A percentile compares a stretch with the other conserved stretches of the same genome.
Conservation (phyloP, 2,888 invertebrate genomes). For the Cybosia mesomella region DNA sequence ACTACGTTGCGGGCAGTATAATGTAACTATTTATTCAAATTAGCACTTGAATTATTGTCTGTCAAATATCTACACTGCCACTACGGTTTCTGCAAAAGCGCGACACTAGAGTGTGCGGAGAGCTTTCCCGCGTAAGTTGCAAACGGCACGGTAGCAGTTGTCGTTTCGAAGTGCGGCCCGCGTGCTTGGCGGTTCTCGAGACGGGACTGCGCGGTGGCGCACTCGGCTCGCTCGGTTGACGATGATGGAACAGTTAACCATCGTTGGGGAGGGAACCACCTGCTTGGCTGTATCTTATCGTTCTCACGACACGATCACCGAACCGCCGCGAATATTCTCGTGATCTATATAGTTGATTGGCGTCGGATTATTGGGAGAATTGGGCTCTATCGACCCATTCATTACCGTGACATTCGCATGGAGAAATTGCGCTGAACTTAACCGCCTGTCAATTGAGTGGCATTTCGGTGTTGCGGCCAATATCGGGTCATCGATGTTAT, state of each 20-base stretch:
- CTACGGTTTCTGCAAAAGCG: conserved; percentile 35
- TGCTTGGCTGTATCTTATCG: conserved; percentile 76
- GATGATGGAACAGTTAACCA: conserved; percentile 82
- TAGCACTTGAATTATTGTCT: conserved; percentile 46
- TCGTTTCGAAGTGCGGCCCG: conserved; percentile 52
- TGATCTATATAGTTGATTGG: conserved; percentile 85
- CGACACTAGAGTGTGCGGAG: conserved; percentile 42
- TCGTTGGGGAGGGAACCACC: conserved; percentile 82
- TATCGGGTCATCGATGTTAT: conserved; percentile 75
- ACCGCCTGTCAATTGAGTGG: conserved; percentile 72
- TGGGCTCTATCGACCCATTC: conserved; percentile 71
- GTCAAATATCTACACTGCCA: conserved; percentile 54
- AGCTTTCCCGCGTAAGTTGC: conserved; percentile 54
- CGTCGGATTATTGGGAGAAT: conserved; percentile 79
- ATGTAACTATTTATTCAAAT: conserved; percentile 42
- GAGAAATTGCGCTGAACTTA: conserved; percentile 68
- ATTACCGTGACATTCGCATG: conserved; percentile 79
- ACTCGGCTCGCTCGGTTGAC: conserved; percentile 69
- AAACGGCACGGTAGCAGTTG: conserved; percentile 48
- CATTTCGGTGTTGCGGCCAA: conserved; percentile 61
- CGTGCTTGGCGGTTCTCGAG: conserved; percentile 75
- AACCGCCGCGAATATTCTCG: conserved; percentile 77
- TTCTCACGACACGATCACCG: conserved; percentile 83
- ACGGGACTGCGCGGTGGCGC: conserved; percentile 77
- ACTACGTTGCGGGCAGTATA: conserved; percentile 40